Percentiles rank a stretch among this genome's conserved stretches.
phyloP scores from a whole-genome alignment of 2,888 invertebrate genomes.

The Cephus nigrinus region DNA sequence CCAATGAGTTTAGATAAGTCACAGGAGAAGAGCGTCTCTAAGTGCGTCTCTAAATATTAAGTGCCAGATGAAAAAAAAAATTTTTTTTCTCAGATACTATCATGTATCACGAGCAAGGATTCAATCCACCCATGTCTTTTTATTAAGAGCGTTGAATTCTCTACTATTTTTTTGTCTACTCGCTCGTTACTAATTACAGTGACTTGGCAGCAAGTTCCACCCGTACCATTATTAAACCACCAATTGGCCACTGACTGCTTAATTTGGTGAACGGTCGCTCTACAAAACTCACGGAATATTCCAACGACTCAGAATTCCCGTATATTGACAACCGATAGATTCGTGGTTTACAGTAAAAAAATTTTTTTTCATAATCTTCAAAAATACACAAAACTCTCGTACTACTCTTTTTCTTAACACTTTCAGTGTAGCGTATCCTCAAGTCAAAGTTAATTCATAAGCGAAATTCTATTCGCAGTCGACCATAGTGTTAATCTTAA shows the following conservation, averaged over 20 bases:
- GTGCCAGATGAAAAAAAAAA: neutral
- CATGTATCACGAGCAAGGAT: neutral
- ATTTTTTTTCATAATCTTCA: neutral
- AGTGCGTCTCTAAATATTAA: neutral
- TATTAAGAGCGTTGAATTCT: neutral
- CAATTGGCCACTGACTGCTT: neutral
- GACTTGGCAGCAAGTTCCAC: neutral
- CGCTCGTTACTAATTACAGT: neutral
- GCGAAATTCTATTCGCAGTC: neutral
- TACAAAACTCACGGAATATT: neutral
- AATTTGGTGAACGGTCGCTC: neutral
- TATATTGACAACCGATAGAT: neutral
- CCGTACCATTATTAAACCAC: neutral
- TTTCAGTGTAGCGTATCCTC: neutral
- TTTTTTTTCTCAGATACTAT: no score
- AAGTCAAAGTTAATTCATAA: neutral
- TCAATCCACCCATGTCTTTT: neutral
- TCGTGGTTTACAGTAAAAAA: neutral
- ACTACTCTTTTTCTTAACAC: neutral
- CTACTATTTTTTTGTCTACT: neutral
- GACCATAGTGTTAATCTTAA: neutral
- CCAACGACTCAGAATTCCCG: neutral
- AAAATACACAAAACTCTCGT: neutral
- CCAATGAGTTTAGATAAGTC: neutral
- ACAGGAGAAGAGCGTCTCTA: slow-evolving; percentile 2